Conservation (phyloP, 2,888 invertebrate genomes). For the Rhyacophila evoluta region DNA sequence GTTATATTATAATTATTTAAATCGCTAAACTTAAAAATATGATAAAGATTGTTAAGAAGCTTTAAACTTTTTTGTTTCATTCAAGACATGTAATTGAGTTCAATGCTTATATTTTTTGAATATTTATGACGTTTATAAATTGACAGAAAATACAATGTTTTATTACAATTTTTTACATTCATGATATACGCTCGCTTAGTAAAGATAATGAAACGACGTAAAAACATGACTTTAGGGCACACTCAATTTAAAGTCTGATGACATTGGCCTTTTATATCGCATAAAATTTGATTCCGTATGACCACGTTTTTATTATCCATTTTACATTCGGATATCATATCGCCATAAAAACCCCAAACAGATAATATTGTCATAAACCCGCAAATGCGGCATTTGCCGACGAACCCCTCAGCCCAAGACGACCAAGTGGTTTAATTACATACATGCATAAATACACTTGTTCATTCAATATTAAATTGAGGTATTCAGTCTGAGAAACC, state of each 20-base stretch:
- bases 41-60: no score
- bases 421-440: not conserved
- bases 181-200: not conserved
- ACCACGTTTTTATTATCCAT: slow-evolving; percentile 7
- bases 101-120: no score
- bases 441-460: not conserved
- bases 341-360: not conserved
- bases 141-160: no score
- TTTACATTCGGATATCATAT: slow-evolving; percentile 22
- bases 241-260: slow-evolving; percentile 16
- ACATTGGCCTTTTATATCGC: slow-evolving; percentile 5
- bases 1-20: no score
- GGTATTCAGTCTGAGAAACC: not conserved
- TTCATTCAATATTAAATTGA: not conserved
- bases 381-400: not conserved
- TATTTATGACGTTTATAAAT: no score
- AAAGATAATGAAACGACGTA: not conserved
- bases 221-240: not conserved
- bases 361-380: slow-evolving; percentile 4
- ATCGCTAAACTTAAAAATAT: no score
- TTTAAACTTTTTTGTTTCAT: no score
- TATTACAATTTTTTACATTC: not conserved
- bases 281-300: slow-evolving; percentile 19
- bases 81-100: no score
- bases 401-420: not conserved